phyloP scores from a whole-genome alignment of 2,797 vertebrate species.

The Micromesistius poutassou region DNA sequence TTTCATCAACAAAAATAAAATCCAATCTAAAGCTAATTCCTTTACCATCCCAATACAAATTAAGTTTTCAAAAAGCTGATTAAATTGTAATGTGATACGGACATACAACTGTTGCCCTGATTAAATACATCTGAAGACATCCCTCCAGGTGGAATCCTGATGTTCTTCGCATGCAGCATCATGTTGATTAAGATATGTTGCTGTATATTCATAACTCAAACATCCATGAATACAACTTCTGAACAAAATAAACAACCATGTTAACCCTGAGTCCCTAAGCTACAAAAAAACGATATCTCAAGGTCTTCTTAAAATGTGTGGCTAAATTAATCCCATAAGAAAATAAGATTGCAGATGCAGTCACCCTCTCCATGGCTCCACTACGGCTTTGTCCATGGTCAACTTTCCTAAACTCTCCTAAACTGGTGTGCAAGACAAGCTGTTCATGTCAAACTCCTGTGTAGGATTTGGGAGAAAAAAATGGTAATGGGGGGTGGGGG shows the following conservation, averaged over 20 bases:
- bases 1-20: constrained; percentile 21
- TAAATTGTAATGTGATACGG: constrained; percentile 7
- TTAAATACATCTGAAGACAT: constrained; percentile 14
- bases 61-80: constrained; percentile 11
- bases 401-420: constrained; percentile 42
- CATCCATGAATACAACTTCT: constrained; percentile 22
- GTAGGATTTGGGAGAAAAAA: constrained; percentile 50
- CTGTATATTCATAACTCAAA: constrained; percentile 36
- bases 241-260: not conserved
- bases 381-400: constrained; percentile 25
- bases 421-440: constrained; percentile 41
- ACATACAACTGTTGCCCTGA: constrained; percentile 5
- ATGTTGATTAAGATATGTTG: constrained; percentile 25
- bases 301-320: constrained; percentile 31
- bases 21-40: constrained; percentile 29
- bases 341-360: constrained; percentile 19
- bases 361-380: constrained; percentile 18
- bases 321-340: constrained; percentile 35
- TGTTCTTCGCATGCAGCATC: constrained; percentile 12
- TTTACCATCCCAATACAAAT: constrained; percentile 26
- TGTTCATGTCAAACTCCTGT: constrained; percentile 61
- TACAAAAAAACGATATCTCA: constrained; percentile 25
- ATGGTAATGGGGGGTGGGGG: constrained; percentile 39
- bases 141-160: constrained; percentile 7
- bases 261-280: constrained; percentile 17